Evolutionary conservation across 1,140 invertebrate species (phyloP), one percentile per base, ranked within the genome.

Genomic region (Lamellibrachia luymesi): DNA sequence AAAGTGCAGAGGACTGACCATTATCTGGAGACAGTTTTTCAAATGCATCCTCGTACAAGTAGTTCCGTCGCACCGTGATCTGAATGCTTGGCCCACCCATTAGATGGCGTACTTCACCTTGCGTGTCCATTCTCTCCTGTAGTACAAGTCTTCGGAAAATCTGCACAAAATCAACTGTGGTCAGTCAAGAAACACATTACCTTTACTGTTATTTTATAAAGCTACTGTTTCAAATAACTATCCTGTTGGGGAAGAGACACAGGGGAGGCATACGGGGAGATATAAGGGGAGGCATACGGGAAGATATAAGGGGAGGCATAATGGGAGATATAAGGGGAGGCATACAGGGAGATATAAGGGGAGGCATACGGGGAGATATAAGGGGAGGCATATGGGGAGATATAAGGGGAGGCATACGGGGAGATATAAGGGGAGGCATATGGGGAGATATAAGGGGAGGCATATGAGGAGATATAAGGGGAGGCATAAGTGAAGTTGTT

Each of bases 21-120:
- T 99, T 99, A 95, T 98, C 98, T 1, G 97, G 97, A 6, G 98
- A 98, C 0, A 99, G 96, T 96, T 99, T 99, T 51, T 99, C 98
- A 96, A 98, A 99, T 0, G 99, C 98, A 97, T 99, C 99, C 96
- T 99, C 99, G 96, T 99, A 99, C 0, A 99, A 97, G 96, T 99
- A 98, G 95, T 98, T 98, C 93, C 99, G 97, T 92, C 99, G 97
- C 2, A 99, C 98, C 27, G 97, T 97, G 2, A 99, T 97, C 94
- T 97, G 97, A 93, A 98, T 98, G 50, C 97, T 97, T 0, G 98
- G 0, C 98, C 98, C 93, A 97, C 97, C 91, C 95, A 98, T 97
- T 95, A 98, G 98, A 93, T 98, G 97, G 2, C 97, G 97, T 51
- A 97, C 95, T 93, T 98, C 97, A 17, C 97, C 97, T 95, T 98